phyloP scores from a whole-genome alignment of 1,140 invertebrate genomes.

The Meloidogyne exigua region DNA sequence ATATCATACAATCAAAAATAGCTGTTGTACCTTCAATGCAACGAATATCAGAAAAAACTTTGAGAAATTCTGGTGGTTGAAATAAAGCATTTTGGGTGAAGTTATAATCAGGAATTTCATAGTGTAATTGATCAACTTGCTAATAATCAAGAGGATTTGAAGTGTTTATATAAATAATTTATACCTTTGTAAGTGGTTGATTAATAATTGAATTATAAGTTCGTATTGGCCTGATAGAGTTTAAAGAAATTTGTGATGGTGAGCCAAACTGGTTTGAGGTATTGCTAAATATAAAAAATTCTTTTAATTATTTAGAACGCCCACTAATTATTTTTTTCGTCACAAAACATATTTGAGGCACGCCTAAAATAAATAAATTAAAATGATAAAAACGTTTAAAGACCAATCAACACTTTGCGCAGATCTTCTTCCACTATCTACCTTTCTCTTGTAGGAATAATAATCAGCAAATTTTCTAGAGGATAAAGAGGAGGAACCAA shows the following conservation, averaged over 20 bases:
- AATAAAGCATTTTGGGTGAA: constrained; percentile 61
- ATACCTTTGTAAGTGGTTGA: constrained; percentile 12
- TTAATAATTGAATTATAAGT: not conserved
- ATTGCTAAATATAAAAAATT: not conserved
- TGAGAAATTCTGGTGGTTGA: constrained; percentile 50
- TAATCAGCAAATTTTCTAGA: not conserved
- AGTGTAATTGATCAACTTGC: constrained; percentile 63
- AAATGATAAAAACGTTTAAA: not conserved
- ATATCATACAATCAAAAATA: constrained; percentile 62
- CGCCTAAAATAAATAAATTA: not conserved
- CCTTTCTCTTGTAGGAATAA: not conserved
- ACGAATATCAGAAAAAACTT: constrained; percentile 62
- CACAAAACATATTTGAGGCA: not conserved
- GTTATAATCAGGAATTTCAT: constrained; percentile 59
- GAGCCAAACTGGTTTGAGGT: not conserved
- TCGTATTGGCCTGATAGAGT: not conserved
- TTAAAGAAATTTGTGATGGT: not conserved
- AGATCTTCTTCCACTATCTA: not conserved
- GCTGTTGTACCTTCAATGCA: constrained; percentile 53
- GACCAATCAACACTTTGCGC: not conserved
- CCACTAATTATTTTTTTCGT: not conserved
- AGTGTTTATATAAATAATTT: not conserved
- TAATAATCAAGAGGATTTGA: constrained; percentile 17
- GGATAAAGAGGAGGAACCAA: not conserved
- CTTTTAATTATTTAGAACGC: not conserved